These are phyloP conservation scores for Drosophila bunnanda DNA, from an alignment of 2,888 invertebrate genomes.

Conservation along the genomic window DNA sequence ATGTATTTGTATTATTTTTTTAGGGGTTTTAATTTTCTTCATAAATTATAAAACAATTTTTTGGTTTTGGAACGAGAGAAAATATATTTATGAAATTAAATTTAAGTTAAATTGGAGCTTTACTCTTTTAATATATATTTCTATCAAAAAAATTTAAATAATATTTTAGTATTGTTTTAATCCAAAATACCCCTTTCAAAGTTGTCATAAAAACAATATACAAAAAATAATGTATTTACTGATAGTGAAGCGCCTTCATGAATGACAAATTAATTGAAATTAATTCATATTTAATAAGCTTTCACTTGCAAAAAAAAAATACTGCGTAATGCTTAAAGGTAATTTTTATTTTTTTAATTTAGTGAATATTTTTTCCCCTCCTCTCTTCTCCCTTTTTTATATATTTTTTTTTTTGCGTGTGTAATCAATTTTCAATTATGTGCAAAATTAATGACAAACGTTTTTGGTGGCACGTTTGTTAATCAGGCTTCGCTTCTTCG, in stretches of 20 bases:
- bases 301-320: conserved; percentile 5
- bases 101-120: too few species aligned
- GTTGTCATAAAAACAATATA: not conserved
- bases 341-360: conserved; percentile 34
- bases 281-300: conserved; percentile 77
- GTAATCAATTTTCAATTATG: conserved; percentile 76
- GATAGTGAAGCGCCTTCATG: conserved; percentile 21
- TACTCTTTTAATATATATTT: too few species aligned
- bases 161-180: too few species aligned
- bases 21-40: not conserved
- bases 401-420: conserved; percentile 20
- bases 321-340: conserved; percentile 21
- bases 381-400: not conserved
- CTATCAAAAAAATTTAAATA: too few species aligned
- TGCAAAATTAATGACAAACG: conserved; percentile 77
- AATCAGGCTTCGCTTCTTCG: conserved; percentile 18
- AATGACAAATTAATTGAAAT: conserved; percentile 72
- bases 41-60: not conserved
- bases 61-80: too few species aligned
- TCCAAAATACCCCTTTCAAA: not conserved
- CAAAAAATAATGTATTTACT: not conserved
- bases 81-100: too few species aligned
- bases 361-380: conserved; percentile 3
- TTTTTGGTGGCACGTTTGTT: conserved; percentile 62
- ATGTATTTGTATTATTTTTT: not conserved